Percentiles rank a stretch among this genome's conserved stretches.
These are phyloP conservation scores for Acanthococcus lagerstroemiae DNA, from an alignment of 2,888 invertebrate species.

Conservation along the genomic window DNA sequence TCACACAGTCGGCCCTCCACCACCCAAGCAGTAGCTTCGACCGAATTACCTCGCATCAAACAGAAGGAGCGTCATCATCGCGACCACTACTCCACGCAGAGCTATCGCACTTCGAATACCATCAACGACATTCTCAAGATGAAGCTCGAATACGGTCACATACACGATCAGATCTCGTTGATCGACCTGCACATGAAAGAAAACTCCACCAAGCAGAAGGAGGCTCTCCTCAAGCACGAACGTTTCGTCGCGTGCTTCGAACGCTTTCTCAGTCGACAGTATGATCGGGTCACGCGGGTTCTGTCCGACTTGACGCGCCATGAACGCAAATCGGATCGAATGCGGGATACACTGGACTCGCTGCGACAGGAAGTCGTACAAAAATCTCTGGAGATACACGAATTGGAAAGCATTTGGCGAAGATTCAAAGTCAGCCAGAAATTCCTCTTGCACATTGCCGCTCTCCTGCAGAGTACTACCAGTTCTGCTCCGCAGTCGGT, in stretches of 20 bases:
- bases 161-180: constrained; percentile 8
- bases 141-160: constrained; percentile 11
- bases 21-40: not conserved
- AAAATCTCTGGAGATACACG: constrained; percentile 14
- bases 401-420: constrained; percentile 11
- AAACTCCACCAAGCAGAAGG: not conserved
- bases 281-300: not conserved
- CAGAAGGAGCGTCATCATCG: not conserved
- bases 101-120: not conserved
- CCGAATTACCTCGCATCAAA: constrained; percentile 4
- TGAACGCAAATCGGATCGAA: not conserved
- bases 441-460: constrained; percentile 1
- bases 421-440: constrained; percentile 5
- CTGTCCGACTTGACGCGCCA: not conserved
- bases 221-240: not conserved
- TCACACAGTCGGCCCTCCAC: not conserved
- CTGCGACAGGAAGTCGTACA: not conserved
- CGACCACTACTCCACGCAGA: not conserved
- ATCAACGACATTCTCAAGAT: constrained; percentile 5
- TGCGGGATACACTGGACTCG: not conserved
- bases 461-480: not conserved
- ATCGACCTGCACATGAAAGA: constrained; percentile 9
- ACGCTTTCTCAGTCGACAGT: constrained; percentile 5
- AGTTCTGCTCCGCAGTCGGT: not conserved
- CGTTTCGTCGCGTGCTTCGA: constrained; percentile 9